Percentiles rank a stretch among this genome's conserved stretches.
phyloP scores from a whole-genome alignment of 1,140 invertebrate species.

The Phthorimaea operculella region DNA sequence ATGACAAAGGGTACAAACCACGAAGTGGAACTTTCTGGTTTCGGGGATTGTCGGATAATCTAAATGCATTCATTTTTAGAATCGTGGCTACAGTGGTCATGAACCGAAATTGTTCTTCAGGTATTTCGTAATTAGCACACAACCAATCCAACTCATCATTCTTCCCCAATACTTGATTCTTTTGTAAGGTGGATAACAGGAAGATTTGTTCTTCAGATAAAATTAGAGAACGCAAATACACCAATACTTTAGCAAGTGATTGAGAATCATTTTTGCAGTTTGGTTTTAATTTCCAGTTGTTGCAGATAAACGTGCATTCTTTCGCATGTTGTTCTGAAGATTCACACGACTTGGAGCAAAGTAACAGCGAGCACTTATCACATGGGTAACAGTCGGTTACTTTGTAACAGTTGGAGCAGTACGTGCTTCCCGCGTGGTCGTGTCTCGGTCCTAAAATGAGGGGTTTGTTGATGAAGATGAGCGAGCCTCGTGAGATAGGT shows the following conservation, averaged over 20 bases:
- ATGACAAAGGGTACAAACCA: slow-evolving; percentile 77
- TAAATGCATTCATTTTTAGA: slow-evolving; percentile 79
- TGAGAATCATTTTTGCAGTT: slow-evolving; percentile 38
- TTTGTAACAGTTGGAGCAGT: slow-evolving; percentile 69
- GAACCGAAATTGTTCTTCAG: slow-evolving; percentile 68
- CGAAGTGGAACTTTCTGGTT: slow-evolving; percentile 65
- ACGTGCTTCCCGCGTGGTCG: slow-evolving; percentile 42
- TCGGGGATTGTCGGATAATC: slow-evolving; percentile 59
- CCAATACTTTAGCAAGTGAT: slow-evolving; percentile 57
- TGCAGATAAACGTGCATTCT: slow-evolving; percentile 70
- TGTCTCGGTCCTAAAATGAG: slow-evolving; percentile 71
- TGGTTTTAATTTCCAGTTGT: slow-evolving; percentile 56
- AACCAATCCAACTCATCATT: slow-evolving; percentile 68
- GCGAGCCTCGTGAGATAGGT: slow-evolving; percentile 70
- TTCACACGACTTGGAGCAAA: slow-evolving; percentile 70
- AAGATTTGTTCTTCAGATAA: slow-evolving; percentile 63
- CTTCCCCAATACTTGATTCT: slow-evolving; percentile 56
- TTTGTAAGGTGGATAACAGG: slow-evolving; percentile 68
- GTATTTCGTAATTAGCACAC: slow-evolving; percentile 60
- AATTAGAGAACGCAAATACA: slow-evolving; percentile 69
- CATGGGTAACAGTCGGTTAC: slow-evolving; percentile 56
- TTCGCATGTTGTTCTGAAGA: slow-evolving; percentile 56
- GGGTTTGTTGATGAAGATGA: slow-evolving; percentile 75
- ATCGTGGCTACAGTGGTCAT: slow-evolving; percentile 70
- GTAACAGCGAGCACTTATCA: slow-evolving; percentile 67